These are phyloP conservation scores for Rosalia funebris DNA, from an alignment of 2,888 invertebrate genomes.

Conservation along the genomic window DNA sequence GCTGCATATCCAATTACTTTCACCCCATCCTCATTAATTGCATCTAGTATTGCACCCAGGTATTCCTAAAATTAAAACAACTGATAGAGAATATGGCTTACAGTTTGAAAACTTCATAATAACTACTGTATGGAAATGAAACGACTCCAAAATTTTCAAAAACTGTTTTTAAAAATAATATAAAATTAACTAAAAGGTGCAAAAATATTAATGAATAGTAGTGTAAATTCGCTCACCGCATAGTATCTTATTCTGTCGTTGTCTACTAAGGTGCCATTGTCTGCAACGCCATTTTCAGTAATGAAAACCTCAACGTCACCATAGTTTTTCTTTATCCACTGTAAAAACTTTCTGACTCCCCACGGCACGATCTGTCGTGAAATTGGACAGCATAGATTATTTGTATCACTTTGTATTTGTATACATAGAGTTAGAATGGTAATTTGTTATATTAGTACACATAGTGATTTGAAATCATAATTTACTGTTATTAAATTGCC, in stretches of 20 bases:
- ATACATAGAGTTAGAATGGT: no score
- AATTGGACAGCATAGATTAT: background rate
- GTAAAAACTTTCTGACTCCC: conserved; percentile 40
- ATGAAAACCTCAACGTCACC: conserved; percentile 43
- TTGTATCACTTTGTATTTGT: no score
- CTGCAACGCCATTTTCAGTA: conserved; percentile 44
- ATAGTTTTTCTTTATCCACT: conserved; percentile 42
- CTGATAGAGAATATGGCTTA: no score
- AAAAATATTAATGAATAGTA: no score
- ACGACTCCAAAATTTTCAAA: no score
- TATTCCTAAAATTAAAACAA: conserved; percentile 33
- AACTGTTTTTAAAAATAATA: background rate
- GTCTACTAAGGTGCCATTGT: conserved; percentile 40
- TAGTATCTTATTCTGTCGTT: conserved; percentile 31
- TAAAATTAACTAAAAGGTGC: background rate
- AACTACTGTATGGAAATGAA: no score
- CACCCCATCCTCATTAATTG: conserved; percentile 41
- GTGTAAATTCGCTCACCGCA: background rate
- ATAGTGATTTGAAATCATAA: no score
- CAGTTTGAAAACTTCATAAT: no score
- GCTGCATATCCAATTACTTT: conserved; percentile 46
- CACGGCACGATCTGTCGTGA: conserved; percentile 41
- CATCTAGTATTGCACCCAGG: conserved; percentile 37
- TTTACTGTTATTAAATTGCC: no score
- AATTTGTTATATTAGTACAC: no score